Conservation (phyloP, 2,797 vertebrate genomes). For the Poecile montanus region DNA sequence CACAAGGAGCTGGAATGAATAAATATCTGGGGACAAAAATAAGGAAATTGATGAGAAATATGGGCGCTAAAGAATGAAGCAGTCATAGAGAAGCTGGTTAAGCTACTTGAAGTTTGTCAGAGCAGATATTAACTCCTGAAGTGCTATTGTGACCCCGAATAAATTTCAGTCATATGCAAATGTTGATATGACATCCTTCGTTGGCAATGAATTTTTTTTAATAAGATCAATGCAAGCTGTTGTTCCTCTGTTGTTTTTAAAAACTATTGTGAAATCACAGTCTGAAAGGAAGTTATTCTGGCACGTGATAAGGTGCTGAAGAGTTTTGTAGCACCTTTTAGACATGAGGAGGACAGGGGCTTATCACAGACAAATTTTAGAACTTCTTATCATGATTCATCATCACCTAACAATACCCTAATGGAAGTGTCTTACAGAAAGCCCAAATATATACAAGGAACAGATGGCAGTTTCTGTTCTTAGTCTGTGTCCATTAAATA, state of each 20-base stretch:
- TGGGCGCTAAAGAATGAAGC: not conserved
- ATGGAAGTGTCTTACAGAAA: not conserved
- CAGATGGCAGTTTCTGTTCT: slow-evolving; percentile 24
- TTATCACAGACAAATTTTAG: not conserved
- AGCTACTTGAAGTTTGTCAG: not conserved
- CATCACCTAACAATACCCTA: not conserved
- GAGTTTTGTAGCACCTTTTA: not conserved
- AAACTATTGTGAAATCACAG: not conserved
- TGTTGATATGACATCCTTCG: not conserved
- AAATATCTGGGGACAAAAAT: not conserved
- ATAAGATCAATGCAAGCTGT: not conserved
- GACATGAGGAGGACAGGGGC: not conserved
- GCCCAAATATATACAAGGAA: not conserved
- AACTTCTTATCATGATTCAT: not conserved
- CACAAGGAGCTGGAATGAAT: not conserved
- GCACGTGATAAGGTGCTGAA: not conserved
- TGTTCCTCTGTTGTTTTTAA: not conserved
- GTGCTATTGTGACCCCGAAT: not conserved
- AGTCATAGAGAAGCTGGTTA: not conserved
- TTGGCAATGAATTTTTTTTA: not conserved
- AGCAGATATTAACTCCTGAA: not conserved
- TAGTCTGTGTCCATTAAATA: not conserved
- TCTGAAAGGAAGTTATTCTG: not conserved
- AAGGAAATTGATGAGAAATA: not conserved
- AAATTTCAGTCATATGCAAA: not conserved